Conservation (phyloP, 2,888 invertebrate genomes). For the Caenorhabditis virilis region DNA sequence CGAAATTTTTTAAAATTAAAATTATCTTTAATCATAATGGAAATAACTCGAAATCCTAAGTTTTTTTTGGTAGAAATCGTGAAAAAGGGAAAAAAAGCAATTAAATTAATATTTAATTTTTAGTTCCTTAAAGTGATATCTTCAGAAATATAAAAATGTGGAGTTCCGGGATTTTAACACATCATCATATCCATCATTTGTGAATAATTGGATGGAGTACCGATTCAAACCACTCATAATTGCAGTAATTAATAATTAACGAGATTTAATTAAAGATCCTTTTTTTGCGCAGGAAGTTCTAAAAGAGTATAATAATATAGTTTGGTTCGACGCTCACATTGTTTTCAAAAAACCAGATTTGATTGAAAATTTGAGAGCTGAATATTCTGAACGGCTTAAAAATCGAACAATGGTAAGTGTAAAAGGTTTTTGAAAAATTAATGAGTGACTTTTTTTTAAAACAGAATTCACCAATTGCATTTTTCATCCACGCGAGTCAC, state of each 20-base stretch:
- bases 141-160: constrained; percentile 2
- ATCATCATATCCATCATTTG: constrained; percentile 14
- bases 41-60: no score
- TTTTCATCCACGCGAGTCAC: constrained; percentile 28
- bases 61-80: no score
- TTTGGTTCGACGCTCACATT: constrained; percentile 38
- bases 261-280: background rate
- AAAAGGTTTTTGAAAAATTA: background rate
- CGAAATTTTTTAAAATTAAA: no score
- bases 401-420: constrained; percentile 3
- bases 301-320: constrained; percentile 22
- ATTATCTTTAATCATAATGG: no score
- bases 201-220: constrained; percentile 24
- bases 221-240: constrained; percentile 32
- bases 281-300: constrained; percentile 13
- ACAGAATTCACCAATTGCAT: constrained; percentile 9
- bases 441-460: background rate
- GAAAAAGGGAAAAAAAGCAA: no score
- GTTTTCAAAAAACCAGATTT: constrained; percentile 12
- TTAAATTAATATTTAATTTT: no score
- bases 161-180: constrained; percentile 20
- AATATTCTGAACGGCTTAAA: background rate
- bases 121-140: no score
- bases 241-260: constrained; percentile 6
- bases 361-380: constrained; percentile 3